phyloP scores from a whole-genome alignment of 2,113 vertebrate species.

The Thunnus thynnus region DNA sequence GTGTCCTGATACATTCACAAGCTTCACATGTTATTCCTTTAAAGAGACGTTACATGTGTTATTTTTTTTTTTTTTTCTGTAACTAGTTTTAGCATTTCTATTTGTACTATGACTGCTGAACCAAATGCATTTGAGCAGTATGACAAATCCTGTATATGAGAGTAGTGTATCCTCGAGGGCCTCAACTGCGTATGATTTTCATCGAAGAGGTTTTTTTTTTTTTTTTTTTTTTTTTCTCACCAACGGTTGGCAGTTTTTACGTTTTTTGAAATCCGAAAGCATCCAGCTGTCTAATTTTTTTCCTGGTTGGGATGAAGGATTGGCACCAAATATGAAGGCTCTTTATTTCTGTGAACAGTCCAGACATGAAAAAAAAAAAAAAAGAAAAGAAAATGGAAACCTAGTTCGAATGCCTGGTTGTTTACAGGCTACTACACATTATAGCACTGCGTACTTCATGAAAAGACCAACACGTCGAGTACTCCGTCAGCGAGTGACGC shows the following conservation, averaged over 20 bases:
- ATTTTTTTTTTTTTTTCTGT: constrained; percentile 52
- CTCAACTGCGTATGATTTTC: constrained; percentile 19
- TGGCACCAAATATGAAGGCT: constrained; percentile 75
- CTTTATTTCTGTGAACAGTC: constrained; percentile 61
- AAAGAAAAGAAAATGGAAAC: not conserved
- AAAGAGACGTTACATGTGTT: constrained; percentile 70
- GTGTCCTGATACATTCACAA: constrained; percentile 63
- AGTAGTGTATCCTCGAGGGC: constrained; percentile 53
- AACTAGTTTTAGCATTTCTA: constrained; percentile 77
- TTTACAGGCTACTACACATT: constrained; percentile 40
- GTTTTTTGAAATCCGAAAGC: constrained; percentile 45
- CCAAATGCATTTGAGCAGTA: constrained; percentile 79
- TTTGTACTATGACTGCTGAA: constrained; percentile 74
- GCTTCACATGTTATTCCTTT: constrained; percentile 73
- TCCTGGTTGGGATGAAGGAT: constrained; percentile 66
- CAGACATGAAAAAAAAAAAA: constrained; percentile 36
- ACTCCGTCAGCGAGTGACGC: constrained; percentile 26
- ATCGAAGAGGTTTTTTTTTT: constrained; percentile 10
- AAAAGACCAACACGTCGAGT: constrained; percentile 39
- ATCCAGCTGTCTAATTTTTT: constrained; percentile 40
- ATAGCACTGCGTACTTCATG: constrained; percentile 42
- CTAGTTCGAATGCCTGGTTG: constrained; percentile 25
- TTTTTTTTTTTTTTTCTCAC: constrained; percentile 11
- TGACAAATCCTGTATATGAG: constrained; percentile 68
- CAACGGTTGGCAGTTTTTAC: constrained; percentile 64